Percentiles rank a stretch among this genome's conserved stretches.
These are phyloP conservation scores for Prochilodus magdalenae DNA, from an alignment of 2,113 vertebrate genomes.

Conservation along the genomic window DNA sequence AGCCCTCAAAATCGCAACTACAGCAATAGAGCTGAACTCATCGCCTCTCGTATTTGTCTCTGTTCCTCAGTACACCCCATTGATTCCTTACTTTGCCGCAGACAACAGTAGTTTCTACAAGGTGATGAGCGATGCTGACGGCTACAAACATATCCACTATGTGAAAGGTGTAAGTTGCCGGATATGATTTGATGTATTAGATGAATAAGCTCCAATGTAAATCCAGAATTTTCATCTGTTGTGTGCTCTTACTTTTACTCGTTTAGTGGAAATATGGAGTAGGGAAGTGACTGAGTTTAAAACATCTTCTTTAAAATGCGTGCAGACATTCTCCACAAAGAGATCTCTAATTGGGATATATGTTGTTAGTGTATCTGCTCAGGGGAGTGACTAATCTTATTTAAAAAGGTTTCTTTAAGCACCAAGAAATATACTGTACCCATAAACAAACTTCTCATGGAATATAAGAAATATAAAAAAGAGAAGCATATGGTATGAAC, in stretches of 20 bases:
- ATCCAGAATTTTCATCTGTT: not conserved
- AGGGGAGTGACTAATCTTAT: slow-evolving; percentile 13
- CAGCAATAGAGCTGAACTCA: not conserved
- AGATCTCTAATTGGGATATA: slow-evolving; percentile 20
- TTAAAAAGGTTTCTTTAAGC: slow-evolving; percentile 1
- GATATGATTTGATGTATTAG: not conserved
- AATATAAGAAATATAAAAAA: slow-evolving; percentile 11
- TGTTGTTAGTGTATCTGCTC: slow-evolving; percentile 12
- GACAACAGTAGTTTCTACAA: slow-evolving; percentile 93
- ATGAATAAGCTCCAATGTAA: not conserved
- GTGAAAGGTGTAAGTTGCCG: slow-evolving; percentile 72
- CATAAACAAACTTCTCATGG: not conserved
- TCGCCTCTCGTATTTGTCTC: slow-evolving; percentile 25
- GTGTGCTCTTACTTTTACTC: too few relatives aligned
- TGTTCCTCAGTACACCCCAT: slow-evolving; percentile 85
- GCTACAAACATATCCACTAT: slow-evolving; percentile 96
- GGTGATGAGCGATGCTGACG: slow-evolving; percentile 89
- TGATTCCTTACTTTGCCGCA: slow-evolving; percentile 86
- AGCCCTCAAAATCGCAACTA: not conserved
- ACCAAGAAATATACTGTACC: not conserved
- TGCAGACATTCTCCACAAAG: slow-evolving; percentile 2
- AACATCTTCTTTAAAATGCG: not conserved
- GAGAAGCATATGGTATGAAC: slow-evolving; percentile 2
- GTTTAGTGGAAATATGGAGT: too few relatives aligned
- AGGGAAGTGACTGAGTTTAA: too few relatives aligned